phyloP scores from a whole-genome alignment of 2,797 vertebrate species.

The Lagorchestes hirsutus region DNA sequence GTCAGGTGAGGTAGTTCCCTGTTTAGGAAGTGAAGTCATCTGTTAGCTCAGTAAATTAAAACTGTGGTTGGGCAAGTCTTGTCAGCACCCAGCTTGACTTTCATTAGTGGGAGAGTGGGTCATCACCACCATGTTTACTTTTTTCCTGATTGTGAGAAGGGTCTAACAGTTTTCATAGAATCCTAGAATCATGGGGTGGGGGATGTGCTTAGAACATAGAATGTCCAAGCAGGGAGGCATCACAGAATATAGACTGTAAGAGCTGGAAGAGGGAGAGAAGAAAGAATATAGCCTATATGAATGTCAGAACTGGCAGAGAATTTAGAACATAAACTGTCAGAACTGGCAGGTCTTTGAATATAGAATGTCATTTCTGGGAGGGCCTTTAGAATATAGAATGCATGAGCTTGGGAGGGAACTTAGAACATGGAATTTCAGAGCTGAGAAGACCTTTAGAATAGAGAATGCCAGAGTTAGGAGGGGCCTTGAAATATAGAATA shows the following conservation, averaged over 20 bases:
- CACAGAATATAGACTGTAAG: not conserved
- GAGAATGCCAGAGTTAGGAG: not conserved
- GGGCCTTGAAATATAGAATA: not conserved
- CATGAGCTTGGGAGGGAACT: not conserved
- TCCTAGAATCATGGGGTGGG: not conserved
- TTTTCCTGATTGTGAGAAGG: not conserved
- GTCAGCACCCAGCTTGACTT: not conserved
- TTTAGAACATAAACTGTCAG: not conserved
- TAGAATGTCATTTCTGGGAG: not conserved
- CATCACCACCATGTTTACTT: not conserved
- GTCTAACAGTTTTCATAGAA: not conserved
- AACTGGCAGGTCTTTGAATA: not conserved
- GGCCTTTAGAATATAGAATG: not conserved
- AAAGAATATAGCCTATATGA: not conserved
- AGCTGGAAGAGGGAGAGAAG: not conserved
- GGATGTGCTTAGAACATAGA: not conserved
- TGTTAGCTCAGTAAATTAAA: not conserved
- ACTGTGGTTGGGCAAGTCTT: not conserved
- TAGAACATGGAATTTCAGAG: not conserved
- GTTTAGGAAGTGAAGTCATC: slow-evolving; percentile 2
- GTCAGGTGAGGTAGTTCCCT: not conserved
- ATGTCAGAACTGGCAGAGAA: not conserved
- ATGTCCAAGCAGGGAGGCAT: not conserved
- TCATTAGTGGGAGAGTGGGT: not conserved
- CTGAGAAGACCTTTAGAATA: not conserved